These are phyloP conservation scores for Steinernema scapterisci DNA, from an alignment of 2,888 invertebrate species.

Conservation along the genomic window DNA sequence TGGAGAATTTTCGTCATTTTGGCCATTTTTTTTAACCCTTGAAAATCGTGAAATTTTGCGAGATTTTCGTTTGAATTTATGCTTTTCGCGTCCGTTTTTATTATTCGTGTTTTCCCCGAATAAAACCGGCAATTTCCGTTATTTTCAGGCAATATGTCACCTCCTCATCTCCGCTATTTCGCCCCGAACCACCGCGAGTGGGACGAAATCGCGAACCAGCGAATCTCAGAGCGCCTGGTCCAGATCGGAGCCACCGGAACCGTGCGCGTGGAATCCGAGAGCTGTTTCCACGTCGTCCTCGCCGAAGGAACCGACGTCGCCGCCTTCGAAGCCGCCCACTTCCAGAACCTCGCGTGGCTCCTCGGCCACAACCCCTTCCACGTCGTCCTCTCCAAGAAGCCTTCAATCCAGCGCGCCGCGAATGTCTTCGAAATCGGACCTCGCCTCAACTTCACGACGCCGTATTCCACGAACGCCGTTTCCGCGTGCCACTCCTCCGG, in stretches of 20 bases:
- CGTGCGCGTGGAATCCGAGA: slow-evolving; percentile 74
- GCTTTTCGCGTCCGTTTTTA: background rate
- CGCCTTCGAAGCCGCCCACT: slow-evolving; percentile 38
- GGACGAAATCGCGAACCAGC: slow-evolving; percentile 21
- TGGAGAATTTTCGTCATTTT: too few relatives aligned
- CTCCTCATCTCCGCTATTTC: slow-evolving; percentile 15
- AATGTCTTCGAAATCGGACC: slow-evolving; percentile 37
- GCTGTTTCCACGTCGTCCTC: slow-evolving; percentile 81
- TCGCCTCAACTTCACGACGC: slow-evolving; percentile 87
- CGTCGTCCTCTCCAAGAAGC: slow-evolving; percentile 47
- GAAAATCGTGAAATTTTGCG: too few relatives aligned
- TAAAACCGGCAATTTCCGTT: background rate
- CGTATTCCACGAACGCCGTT: slow-evolving; percentile 92
- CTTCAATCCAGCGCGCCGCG: slow-evolving; percentile 35
- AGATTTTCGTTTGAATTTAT: too few relatives aligned
- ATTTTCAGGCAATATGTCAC: slow-evolving; percentile 11
- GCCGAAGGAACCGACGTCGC: slow-evolving; percentile 15
- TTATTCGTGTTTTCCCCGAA: background rate
- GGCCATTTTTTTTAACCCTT: too few relatives aligned
- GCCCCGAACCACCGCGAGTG: slow-evolving; percentile 26
- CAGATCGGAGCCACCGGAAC: slow-evolving; percentile 26
- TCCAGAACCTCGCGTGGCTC: slow-evolving; percentile 78
- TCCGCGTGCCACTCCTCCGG: slow-evolving; percentile 88
- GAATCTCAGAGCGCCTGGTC: slow-evolving; percentile 11
- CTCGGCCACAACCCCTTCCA: slow-evolving; percentile 74